Base-by-base conservation (phyloP, 1,140 invertebrate genomes). In the Drosophila tsacasi region DNA sequence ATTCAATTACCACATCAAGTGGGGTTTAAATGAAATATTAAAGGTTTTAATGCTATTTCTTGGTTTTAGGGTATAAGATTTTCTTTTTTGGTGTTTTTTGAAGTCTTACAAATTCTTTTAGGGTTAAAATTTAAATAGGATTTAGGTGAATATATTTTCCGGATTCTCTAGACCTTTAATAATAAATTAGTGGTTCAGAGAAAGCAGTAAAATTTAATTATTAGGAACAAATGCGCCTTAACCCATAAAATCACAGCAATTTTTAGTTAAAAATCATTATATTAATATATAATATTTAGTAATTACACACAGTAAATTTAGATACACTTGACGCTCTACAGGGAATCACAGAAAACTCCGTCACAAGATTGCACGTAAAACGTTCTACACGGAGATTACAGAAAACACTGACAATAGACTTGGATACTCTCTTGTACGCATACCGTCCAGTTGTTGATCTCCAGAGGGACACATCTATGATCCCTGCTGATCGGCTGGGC, bases 401-500 rank as follows among this genome's bases (percentile, higher is more conserved):
- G 9, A 30, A 35, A 4, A 35, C 5, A 61, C 46, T 35, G 27
- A 35, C 44, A 47, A 17, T 3, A 3, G 27, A 21, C 13, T 30
- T 7, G n/a, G 15, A 17, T 35, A 17, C 7, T 23, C 19, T 17
- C 21, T n/a, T 46, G 2, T 8, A 19, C 1, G 9, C 37, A 13
- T 15, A 23, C 4, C 4, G 25, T 35, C 23, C 7, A 25, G 21
- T n/a, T 39, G 5, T 39, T n/a, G 21, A 37, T 55, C 13, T 12
- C 7, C 13, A 42, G 15, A 25, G 19, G 2, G 3, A 12, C n/a
- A n/a, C 13, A 2, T 15, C 13, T 37, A 25, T n/a, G 10, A 47
- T 59, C 52, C 72, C 4, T 86, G 79, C 12, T 44, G 50, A 25
- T 83, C 74, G 17, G 92, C 68, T 21, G 93, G 94, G 79, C 94